Evolutionary conservation across 2,113 vertebrate species (phyloP).

Genomic region (Ellobius talpinus): DNA sequence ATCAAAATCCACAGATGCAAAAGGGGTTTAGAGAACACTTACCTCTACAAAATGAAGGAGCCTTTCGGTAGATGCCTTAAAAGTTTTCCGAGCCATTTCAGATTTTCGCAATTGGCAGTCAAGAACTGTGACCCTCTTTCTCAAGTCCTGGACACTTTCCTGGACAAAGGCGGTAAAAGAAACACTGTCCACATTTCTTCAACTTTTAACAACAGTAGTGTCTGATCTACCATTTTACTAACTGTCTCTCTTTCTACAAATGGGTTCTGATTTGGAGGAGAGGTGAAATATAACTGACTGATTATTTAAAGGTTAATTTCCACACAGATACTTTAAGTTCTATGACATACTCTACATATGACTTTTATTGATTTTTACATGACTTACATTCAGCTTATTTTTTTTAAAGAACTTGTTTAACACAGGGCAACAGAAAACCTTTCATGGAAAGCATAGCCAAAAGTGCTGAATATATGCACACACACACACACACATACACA

Average conservation of each 20-base stretch:
- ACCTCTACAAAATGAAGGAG: conserved; percentile 96
- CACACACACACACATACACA: not conserved
- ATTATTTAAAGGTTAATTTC: not conserved
- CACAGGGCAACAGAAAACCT: not conserved
- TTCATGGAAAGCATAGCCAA: not conserved
- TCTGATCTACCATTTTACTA: not conserved
- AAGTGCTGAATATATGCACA: not conserved
- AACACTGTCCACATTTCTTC: not conserved
- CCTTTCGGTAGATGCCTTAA: conserved; percentile 93
- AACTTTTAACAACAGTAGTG: not conserved
- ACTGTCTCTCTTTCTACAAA: conserved; percentile 3
- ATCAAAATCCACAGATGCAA: not conserved
- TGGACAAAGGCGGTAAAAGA: conserved; percentile 74
- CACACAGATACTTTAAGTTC: not conserved
- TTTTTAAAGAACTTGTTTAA: not conserved
- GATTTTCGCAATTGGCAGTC: conserved; percentile 96
- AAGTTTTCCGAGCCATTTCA: conserved; percentile 90
- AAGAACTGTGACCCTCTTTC: conserved; percentile 92
- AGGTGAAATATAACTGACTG: not conserved
- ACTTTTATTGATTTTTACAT: conserved; percentile 8
- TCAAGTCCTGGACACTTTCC: conserved; percentile 92
- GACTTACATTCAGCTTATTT: not conserved
- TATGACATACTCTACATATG: conserved; percentile 8
- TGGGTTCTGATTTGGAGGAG: not conserved
- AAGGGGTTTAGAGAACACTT: conserved; percentile 54